These are phyloP conservation scores for Rallus crepitans DNA, from an alignment of 2,797 vertebrate species.

Conservation along the genomic window DNA sequence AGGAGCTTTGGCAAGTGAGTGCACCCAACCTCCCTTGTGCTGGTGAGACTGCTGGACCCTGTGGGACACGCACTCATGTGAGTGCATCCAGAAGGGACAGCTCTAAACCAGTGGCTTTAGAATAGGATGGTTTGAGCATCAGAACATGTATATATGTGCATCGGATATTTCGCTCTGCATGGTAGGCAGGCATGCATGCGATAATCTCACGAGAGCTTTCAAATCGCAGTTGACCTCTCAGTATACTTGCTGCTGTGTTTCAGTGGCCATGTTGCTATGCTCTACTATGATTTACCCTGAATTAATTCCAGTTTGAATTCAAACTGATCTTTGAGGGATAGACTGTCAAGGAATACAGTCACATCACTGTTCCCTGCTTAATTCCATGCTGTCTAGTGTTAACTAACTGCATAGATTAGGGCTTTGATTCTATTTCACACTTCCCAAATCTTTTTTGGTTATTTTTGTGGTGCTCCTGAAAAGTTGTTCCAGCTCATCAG, in stretches of 20 bases:
- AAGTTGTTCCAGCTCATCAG: background rate
- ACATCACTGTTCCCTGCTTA: background rate
- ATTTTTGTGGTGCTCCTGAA: background rate
- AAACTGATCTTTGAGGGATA: background rate
- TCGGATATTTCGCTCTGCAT: background rate
- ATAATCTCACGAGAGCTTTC: background rate
- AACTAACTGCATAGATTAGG: background rate
- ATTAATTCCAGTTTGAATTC: conserved; percentile 17
- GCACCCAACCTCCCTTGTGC: background rate
- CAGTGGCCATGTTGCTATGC: background rate
- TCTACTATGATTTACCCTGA: background rate
- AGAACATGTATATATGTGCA: rapidly evolving
- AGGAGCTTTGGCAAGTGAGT: background rate
- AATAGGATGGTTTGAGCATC: background rate
- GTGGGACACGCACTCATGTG: rapidly evolving
- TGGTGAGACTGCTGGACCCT: background rate
- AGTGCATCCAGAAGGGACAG: background rate
- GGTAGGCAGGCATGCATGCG: background rate
- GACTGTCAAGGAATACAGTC: background rate
- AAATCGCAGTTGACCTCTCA: background rate
- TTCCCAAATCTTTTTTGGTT: background rate
- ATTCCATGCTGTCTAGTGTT: conserved; percentile 20
- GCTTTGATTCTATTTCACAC: background rate
- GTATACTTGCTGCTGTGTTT: background rate
- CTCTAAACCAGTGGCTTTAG: background rate